Base-by-base conservation (phyloP, 2,888 invertebrate species). In the Dynastes hyllus region DNA sequence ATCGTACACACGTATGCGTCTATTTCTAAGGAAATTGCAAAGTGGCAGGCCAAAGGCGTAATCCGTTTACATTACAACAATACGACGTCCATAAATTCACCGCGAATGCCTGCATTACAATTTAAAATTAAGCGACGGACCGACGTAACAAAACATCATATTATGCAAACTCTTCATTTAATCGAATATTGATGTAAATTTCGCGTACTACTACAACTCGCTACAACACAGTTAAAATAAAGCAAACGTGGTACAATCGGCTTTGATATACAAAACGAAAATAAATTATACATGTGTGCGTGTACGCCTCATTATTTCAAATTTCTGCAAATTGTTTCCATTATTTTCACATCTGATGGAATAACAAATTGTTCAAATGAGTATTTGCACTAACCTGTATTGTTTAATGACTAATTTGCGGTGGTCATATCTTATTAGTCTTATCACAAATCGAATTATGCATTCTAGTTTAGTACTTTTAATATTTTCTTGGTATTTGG, bases 111-210 rank as follows among this genome's bases (percentile, higher is more conserved):
- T 29, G 53, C 32, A 77, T 77, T 77, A 77, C 55, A 66, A 77
- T 77, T 77, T 77, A 77, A 77, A 67, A 77, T 77, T 77, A 65
- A 55, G 40, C 73, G 73, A 58, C 32, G 40, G 16, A 40, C 40
- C 77, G 63, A 67, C 66, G 55, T 77, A 77, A 67, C 65, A 53
- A 77, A 77, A 77, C 77, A 55, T 77, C 67, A 67, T 40, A 53
- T 77, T 76, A 76, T 76, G 76, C 66, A 66, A 51, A 53, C 53
- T 37, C 66, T 66, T 58, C 58, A 73, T 73, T 58, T 77, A 77
- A 66, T 77, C 40, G 51, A 77, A 67, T 67, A 55, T 77, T 67
- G 55, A 77, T 77, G 77, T 53, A 77, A 77, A 77, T 77, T 67
- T 77, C 37, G 77, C 37, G 53, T 40, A 73, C 58, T 73, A 58